Evolutionary conservation across 2,888 invertebrate genomes (phyloP), one percentile per base, ranked within the genome.

Genomic region (Trypoxylon attenuatum): DNA sequence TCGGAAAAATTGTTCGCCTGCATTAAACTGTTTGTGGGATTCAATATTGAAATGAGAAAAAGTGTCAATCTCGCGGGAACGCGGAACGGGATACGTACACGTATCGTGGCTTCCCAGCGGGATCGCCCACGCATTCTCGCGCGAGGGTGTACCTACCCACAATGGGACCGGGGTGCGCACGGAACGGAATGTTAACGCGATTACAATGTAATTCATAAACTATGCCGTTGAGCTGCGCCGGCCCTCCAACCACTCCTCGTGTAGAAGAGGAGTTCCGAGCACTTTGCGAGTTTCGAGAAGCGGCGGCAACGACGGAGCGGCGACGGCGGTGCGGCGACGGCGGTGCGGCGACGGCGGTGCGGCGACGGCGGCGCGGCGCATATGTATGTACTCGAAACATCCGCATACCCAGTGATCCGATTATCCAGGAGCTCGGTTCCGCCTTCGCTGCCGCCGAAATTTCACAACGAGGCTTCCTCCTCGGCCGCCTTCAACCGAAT

Each of bases 141-240:
- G 33, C 13, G 33, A 10, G 23, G 51, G 29, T 13, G 29, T 29
- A 45, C 21, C 55, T 51, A n/a, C 42, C 38, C 55, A 39, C 45
- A 33, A 49, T 42, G 19, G 29, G 25, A 49, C 49, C n/a, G 46
- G 46, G 23, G 42, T 52, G 54, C 47, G 45, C 41, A 42, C n/a
- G n/a, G n/a, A n/a, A 42, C 29, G 70, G 68, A 78, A 75, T 72
- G 77, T 73, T 80, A 73, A 80, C 77, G 66, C 73, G 75, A 78
- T 79, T 79, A 76, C 78, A 70, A 73, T 53, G 73, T 69, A 73
- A 80, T 77, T 77, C 76, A 76, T 72, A 77, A 79, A 78, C 72
- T 73, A 77, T 77, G 77, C 63, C 65, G 65, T 70, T 54, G 61
- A 70, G 74, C 70, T 61, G 39, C 29, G 10, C 13, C 33, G 2